Conservation (phyloP, 2,797 vertebrate species). For the Malacoraja senta region DNA sequence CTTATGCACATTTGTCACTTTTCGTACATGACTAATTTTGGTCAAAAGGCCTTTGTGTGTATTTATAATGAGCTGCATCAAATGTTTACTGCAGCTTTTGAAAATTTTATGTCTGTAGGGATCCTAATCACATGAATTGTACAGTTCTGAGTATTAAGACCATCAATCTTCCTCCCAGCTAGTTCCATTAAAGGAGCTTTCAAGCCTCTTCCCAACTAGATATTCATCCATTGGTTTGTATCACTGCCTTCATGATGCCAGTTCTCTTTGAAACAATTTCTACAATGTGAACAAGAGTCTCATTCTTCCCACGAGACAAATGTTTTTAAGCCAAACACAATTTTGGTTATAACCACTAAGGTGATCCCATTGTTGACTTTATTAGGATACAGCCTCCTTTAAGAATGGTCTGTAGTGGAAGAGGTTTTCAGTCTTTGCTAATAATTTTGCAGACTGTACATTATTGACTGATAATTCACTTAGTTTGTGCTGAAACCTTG, state of each 20-base stretch:
- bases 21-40: background rate
- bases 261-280: background rate
- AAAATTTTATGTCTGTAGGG: background rate
- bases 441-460: background rate
- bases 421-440: background rate
- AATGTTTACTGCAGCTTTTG: background rate
- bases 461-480: background rate
- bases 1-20: background rate
- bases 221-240: background rate
- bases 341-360: background rate
- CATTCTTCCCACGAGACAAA: background rate
- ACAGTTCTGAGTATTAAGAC: background rate
- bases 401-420: background rate
- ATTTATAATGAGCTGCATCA: background rate
- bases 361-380: slow-evolving; percentile 7
- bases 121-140: background rate
- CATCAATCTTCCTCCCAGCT: no score
- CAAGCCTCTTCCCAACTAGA: background rate
- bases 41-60: background rate
- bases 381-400: background rate
- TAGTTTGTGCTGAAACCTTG: background rate
- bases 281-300: background rate
- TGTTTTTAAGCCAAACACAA: background rate
- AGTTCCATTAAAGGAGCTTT: background rate
- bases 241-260: background rate